Base-by-base conservation (phyloP, 2,888 invertebrate species). In the Aplocera efformata region DNA sequence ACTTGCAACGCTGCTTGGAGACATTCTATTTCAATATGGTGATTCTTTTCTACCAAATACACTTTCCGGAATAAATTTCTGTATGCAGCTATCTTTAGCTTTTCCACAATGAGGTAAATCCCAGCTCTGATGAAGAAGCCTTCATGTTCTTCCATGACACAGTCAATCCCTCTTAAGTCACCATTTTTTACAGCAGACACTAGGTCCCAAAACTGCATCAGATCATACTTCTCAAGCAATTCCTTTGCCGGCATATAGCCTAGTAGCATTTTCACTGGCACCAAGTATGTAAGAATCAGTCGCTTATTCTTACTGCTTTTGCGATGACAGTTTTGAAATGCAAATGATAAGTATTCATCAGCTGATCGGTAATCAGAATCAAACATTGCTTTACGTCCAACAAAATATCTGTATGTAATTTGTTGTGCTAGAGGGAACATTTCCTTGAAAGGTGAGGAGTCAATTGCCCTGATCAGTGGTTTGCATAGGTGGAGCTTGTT, bases 351-450 rank as follows among this genome's bases (percentile, higher is more conserved):
- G 67, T 94, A 96, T 68, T 96, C 94, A 73, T 99, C 98, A 10
- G 99, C 99, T 78, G 92, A 91, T 74, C 94, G 94, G 69, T 98
- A 98, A 72, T 99, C 97, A 38, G 97, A 97, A 79, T 99, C 99
- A 74, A 99, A 99, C 97, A 99, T 98, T 1, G 98, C 96, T 75
- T 99, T 98, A 20, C 98, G 91, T 0, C 99, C 99, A 9, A 98
- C 96, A 82, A 97, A 99, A 79, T 98, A 98, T 68, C 95, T 95
- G 79, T 98, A 99, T 0, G 99, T 99, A 37, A 99, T 96, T 70
- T 96, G 94, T 71, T 99, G 98, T 6, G 97, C 94, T 43, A 98
- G 79, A 1, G 96, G 93, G 76, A 98, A 99, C 45, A 92, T 92
- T 39, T 98, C 96, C 76, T 96, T 97, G 50, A 96, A 93, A 0